A percentile compares a stretch with the other conserved stretches of the same genome.
These are phyloP conservation scores for Drusus annulatus DNA, from an alignment of 1,140 invertebrate species.

Conservation along the genomic window DNA sequence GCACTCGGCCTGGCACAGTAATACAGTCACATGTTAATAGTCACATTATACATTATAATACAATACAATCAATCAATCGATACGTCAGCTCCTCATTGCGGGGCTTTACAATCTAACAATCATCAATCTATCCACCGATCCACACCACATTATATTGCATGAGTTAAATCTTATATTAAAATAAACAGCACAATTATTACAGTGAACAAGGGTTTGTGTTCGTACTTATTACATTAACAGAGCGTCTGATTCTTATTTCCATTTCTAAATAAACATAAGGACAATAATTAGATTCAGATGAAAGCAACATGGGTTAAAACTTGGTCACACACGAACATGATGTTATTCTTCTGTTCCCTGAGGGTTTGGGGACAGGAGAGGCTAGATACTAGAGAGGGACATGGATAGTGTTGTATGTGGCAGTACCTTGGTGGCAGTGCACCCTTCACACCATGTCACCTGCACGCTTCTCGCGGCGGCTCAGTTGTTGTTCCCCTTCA, in stretches of 20 bases:
- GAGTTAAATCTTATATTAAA: constrained; percentile 20
- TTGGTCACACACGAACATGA: constrained; percentile 25
- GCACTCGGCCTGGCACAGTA: constrained; percentile 56
- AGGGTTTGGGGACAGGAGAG: too few species aligned
- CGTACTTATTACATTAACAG: background rate
- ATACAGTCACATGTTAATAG: constrained; percentile 35
- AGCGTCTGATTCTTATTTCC: background rate
- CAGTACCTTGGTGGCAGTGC: background rate
- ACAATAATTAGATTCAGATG: constrained; percentile 4
- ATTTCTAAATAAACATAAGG: background rate
- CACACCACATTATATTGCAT: background rate
- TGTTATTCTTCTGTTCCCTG: too few species aligned
- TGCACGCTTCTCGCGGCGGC: constrained; percentile 1
- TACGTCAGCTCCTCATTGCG: too few species aligned
- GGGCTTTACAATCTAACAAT: constrained; percentile 17
- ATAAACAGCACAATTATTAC: background rate
- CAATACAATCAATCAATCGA: background rate
- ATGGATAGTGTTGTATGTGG: constrained; percentile 5
- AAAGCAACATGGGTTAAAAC: constrained; percentile 23
- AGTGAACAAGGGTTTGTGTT: background rate
- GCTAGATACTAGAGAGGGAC: background rate
- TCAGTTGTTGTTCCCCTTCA: constrained; percentile 35
- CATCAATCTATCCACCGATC: background rate
- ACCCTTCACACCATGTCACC: constrained; percentile 13
- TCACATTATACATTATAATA: background rate